Evolutionary conservation across 2,113 vertebrate species (phyloP).

Genomic region (Clarias macrocephalus): DNA sequence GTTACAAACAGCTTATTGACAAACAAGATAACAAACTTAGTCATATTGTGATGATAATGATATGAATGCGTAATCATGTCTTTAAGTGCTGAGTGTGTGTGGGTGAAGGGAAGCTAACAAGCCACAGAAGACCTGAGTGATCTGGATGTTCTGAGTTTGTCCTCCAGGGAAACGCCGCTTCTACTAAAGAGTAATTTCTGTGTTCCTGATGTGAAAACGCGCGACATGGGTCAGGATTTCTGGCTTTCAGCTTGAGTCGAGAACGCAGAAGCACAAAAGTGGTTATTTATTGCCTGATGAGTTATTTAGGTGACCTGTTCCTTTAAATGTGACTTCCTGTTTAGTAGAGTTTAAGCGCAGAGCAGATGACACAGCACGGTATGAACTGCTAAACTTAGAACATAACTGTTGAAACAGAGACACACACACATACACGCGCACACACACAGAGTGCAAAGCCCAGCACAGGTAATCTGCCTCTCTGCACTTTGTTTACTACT

Average conservation of each 20-base stretch:
- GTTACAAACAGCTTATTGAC: neutral
- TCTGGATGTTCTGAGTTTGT: neutral
- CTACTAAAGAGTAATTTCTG: neutral
- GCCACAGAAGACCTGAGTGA: neutral
- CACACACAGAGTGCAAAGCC: constrained; percentile 12
- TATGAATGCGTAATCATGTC: neutral
- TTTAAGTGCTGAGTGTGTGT: neutral
- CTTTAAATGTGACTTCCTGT: constrained; percentile 23
- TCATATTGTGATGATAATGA: neutral
- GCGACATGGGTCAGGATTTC: neutral
- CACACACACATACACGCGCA: constrained; percentile 28
- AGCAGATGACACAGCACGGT: neutral
- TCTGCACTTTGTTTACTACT: neutral
- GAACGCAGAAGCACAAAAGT: neutral
- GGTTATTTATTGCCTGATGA: neutral
- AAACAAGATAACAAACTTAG: neutral
- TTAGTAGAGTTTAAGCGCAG: neutral
- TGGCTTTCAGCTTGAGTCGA: neutral
- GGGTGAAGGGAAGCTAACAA: neutral
- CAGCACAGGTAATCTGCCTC: neutral
- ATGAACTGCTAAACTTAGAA: constrained; percentile 12
- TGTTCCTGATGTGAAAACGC: neutral
- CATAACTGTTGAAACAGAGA: neutral
- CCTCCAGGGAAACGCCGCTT: neutral
- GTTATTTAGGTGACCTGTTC: neutral